Base-by-base conservation (phyloP, 1,140 invertebrate genomes). In the Cataglyphis hispanica region DNA sequence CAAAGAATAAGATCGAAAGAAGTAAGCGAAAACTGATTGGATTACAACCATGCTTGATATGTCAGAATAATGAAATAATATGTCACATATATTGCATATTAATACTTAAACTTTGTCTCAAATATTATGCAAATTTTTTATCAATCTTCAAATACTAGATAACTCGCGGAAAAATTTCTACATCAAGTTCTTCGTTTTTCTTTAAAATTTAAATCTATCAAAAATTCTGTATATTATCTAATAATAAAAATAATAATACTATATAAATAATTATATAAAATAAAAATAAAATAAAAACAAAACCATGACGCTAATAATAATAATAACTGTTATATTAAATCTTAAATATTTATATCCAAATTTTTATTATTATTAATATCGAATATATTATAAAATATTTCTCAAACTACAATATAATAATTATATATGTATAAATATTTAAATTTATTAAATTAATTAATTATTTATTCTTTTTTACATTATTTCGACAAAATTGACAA, bases 221-320 rank as follows among this genome's bases (percentile, higher is more conserved):
- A 1, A 66, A 66, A 66, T 40, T 11, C 3, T 40, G 34, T 43
- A 43, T 46, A 67, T 67, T 13, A 27, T n/a, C 5, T 46, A 25
- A 27, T 37, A 66, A 50, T 50, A 66, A 50, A 70, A 50, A 50
- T n/a, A 46, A 70, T 31, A 70, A 25, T 31, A 50, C 31, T 13
- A 34, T 7, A 72, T 31, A 34, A 53, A 0, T 13, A 56, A 31
- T 31, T 1, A 31, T 31, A 31, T 31, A 31, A 31, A 31, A 31
- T 2, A 31, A 31, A 3, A 31, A 31, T 31, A 31, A 31, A 31
- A 31, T 31, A 31, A 31, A 31, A 31, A 31, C 31, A 3, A 31
- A 31, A 31, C 31, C 2, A 31, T 31, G 6, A 46, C 27, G 10
- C 8, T 43, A 43, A 43, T 43, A 43, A 43, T 43, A 43, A 43